Evolutionary conservation across 2,113 vertebrate genomes (phyloP), one percentile per base, ranked within the genome.

Genomic region (Martes martes): DNA sequence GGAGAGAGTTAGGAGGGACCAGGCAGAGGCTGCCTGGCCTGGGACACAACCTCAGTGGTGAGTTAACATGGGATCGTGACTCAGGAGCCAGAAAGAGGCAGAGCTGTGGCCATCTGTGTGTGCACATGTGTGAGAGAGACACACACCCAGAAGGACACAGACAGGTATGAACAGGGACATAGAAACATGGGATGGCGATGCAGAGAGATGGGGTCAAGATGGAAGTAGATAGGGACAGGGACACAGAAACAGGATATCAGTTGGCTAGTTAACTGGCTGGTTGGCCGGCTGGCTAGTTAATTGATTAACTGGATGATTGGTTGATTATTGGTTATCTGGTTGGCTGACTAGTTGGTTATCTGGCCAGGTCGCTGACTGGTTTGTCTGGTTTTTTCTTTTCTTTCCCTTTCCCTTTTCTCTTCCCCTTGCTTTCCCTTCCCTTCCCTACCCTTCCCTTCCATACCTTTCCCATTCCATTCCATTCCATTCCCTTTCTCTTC

Each of bases 151-250:
- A 67, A 74, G 36, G 39, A 36, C 55, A 31, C 7, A n/a, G 65
- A 33, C 3, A 26, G 33, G 61, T 1, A 6, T 11, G 13, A 50
- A 45, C 0, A 4, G 21, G n/a, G 21, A 47, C 23, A 1, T 45
- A 42, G n/a, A 71, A 23, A 52, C 19, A 1, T 50, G 45, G 23
- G 59, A 11, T 13, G 26, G 33, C 14, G 24, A 13, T 39, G 8
- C 7, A 7, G 61, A 33, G 59, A 79, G 31, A 26, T 50, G 11
- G 19, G 5, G n/a, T 18, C 10, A 6, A 55, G 42, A 23, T 3
- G 19, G 3, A 16, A 36, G 15, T 14, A 31, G 1, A 33, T 9
- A 47, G 1, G 8, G 52, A 23, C 19, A 47, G 36, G 81, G 82
- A 79, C 26, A 2, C 78, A 61, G 63, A 50, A 67, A 74, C n/a